A percentile compares a stretch with the other conserved stretches of the same genome.
These are phyloP conservation scores for Limnothrissa miodon DNA, from an alignment of 2,113 vertebrate species.

Conservation along the genomic window DNA sequence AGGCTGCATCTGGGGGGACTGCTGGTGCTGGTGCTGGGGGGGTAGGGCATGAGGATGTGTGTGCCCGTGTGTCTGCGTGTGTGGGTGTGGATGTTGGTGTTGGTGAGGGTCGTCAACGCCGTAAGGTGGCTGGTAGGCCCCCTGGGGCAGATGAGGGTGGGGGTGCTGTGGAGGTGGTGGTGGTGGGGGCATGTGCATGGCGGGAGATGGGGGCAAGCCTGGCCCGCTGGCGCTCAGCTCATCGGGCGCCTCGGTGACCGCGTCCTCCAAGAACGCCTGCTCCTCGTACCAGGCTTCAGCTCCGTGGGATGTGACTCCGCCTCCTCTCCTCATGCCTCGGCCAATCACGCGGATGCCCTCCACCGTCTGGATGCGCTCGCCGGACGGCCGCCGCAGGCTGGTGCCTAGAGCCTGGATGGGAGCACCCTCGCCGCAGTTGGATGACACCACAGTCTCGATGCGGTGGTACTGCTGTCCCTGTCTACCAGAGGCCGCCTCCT, in stretches of 20 bases:
- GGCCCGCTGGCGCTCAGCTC: constrained; percentile 55
- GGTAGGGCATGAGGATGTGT: constrained; percentile 60
- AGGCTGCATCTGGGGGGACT: constrained; percentile 49
- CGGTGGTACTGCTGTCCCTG: constrained; percentile 82
- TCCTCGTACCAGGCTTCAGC: constrained; percentile 71
- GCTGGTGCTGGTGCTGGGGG: constrained; percentile 55
- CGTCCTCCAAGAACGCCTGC: constrained; percentile 71
- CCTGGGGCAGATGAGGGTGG: constrained; percentile 66
- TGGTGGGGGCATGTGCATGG: constrained; percentile 52
- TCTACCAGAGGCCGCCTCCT: constrained; percentile 3
- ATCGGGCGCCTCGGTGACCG: constrained; percentile 45
- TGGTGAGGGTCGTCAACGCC: constrained; percentile 49
- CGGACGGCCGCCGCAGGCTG: constrained; percentile 68
- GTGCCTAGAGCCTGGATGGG: constrained; percentile 87
- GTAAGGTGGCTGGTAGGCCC: constrained; percentile 52
- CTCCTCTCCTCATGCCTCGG: constrained; percentile 77
- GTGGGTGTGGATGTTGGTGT: constrained; percentile 56
- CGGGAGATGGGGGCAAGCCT: constrained; percentile 6
- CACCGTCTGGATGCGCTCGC: constrained; percentile 93
- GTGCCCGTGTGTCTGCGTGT: constrained; percentile 58
- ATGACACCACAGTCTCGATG: constrained; percentile 90
- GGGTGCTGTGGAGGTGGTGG: constrained; percentile 51
- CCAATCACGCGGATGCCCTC: constrained; percentile 88
- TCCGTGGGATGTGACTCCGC: constrained; percentile 55
- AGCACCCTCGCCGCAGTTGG: constrained; percentile 84